phyloP scores from a whole-genome alignment of 2,797 vertebrate genomes.

The Neosilurus hyrtlii region DNA sequence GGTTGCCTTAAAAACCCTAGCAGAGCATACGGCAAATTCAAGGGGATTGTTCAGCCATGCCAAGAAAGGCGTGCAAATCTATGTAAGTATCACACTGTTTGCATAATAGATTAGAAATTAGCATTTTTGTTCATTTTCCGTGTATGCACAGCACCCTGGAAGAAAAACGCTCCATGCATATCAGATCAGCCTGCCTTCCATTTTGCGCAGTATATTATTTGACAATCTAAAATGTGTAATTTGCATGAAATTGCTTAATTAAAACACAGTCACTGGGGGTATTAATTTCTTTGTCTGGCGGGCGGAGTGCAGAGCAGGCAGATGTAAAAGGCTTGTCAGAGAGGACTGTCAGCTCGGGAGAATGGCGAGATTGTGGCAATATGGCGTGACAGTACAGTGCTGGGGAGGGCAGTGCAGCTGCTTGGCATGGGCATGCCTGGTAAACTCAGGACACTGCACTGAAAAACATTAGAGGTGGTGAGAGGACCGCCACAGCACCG shows the following conservation, averaged over 20 bases:
- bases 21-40: constrained; percentile 93
- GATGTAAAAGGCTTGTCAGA: constrained; percentile 98
- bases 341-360: constrained; percentile 94
- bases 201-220: constrained; percentile 99
- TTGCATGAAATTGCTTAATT: constrained; percentile 99
- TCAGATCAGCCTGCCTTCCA: constrained; percentile 99
- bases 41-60: constrained; percentile 89
- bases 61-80: constrained; percentile 96
- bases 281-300: constrained; percentile 99
- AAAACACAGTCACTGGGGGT: constrained; percentile 99
- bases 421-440: constrained; percentile 91
- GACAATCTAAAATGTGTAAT: constrained; percentile 99
- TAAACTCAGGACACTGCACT: constrained; percentile 74
- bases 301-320: constrained; percentile 93
- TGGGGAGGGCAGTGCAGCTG: constrained; percentile 85
- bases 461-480: constrained; percentile 28
- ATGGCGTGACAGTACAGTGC: constrained; percentile 47
- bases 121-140: constrained; percentile 99
- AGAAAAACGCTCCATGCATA: constrained; percentile 99
- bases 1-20: constrained; percentile 75
- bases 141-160: constrained; percentile 99
- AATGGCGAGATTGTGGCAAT: constrained; percentile 58
- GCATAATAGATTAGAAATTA: constrained; percentile 99
- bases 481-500: constrained; percentile 62
- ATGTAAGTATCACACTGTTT: constrained; percentile 99